Evolutionary conservation across 2,888 invertebrate genomes (phyloP).

Genomic region (Ormyrus rosae): DNA sequence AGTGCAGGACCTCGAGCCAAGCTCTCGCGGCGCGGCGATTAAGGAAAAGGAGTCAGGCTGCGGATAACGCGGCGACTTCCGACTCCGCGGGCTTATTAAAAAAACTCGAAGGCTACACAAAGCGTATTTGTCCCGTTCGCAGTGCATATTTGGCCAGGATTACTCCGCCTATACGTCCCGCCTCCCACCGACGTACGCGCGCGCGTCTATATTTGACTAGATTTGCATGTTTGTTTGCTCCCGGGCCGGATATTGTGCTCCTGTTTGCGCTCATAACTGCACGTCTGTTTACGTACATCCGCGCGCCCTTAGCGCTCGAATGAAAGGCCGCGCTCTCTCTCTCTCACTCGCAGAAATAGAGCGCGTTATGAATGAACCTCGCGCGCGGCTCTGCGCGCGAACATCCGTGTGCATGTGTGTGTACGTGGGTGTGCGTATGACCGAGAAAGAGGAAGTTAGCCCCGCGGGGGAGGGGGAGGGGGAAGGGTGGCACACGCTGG

Average conservation of each 20-base stretch:
- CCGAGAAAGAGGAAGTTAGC: slow-evolving; percentile 38
- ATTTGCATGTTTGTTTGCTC: too few relatives aligned
- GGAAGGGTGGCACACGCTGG: slow-evolving; percentile 44
- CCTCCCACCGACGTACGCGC: too few relatives aligned
- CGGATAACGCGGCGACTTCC: not conserved
- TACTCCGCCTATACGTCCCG: not conserved
- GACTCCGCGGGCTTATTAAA: not conserved
- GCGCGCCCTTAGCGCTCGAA: not conserved
- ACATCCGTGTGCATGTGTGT: not conserved
- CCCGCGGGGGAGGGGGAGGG: slow-evolving; percentile 2
- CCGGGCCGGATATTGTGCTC: not conserved
- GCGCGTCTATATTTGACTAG: too few relatives aligned
- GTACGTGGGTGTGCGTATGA: slow-evolving; percentile 33
- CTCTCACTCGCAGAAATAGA: not conserved
- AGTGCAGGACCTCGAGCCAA: not conserved
- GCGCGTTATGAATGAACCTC: too few relatives aligned
- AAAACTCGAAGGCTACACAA: not conserved
- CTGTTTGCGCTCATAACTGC: not conserved
- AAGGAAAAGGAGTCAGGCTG: not conserved
- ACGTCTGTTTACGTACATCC: not conserved
- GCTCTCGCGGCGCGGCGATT: not conserved
- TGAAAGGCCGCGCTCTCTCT: not conserved
- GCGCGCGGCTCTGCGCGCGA: too few relatives aligned
- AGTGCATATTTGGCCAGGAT: not conserved
- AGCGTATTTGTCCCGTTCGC: not conserved